Evolutionary conservation across 2,888 invertebrate species (phyloP).

Genomic region (Leptopilina drosophilae): DNA sequence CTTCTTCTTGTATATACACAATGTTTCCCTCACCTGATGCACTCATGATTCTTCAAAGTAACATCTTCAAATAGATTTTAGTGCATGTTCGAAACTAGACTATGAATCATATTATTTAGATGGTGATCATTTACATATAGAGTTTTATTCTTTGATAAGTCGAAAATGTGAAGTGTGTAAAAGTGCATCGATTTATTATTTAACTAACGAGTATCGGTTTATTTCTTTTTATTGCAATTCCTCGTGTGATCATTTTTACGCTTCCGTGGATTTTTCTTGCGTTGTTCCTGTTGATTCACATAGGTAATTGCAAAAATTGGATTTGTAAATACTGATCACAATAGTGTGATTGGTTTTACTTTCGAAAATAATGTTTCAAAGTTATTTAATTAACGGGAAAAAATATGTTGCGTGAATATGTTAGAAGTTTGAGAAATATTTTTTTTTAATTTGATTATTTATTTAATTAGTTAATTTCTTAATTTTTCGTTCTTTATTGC

Average conservation of each 20-base stretch:
- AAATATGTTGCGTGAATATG: too few relatives aligned
- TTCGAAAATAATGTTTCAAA: not conserved
- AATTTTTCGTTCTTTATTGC: too few relatives aligned
- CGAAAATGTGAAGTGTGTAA: conserved; percentile 8
- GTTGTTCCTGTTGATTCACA: conserved; percentile 35
- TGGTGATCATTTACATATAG: not conserved
- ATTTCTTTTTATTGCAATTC: not conserved
- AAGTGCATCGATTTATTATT: conserved; percentile 10
- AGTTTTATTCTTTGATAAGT: not conserved
- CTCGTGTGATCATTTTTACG: conserved; percentile 44
- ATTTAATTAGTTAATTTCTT: too few relatives aligned
- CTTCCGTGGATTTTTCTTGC: conserved; percentile 34
- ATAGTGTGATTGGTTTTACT: not conserved
- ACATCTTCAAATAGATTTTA: conserved; percentile 58
- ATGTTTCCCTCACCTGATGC: conserved; percentile 50
- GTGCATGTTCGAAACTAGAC: conserved; percentile 62
- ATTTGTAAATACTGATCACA: conserved; percentile 4
- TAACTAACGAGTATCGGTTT: not conserved
- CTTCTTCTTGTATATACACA: conserved; percentile 53
- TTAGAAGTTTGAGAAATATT: too few relatives aligned
- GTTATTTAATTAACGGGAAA: not conserved
- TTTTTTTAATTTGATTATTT: too few relatives aligned
- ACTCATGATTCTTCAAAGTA: conserved; percentile 50
- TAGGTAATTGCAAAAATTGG: conserved; percentile 41
- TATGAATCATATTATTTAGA: conserved; percentile 39